Evolutionary conservation across 2,113 vertebrate genomes (phyloP), one percentile per base, ranked within the genome.

Genomic region (Natator depressus): DNA sequence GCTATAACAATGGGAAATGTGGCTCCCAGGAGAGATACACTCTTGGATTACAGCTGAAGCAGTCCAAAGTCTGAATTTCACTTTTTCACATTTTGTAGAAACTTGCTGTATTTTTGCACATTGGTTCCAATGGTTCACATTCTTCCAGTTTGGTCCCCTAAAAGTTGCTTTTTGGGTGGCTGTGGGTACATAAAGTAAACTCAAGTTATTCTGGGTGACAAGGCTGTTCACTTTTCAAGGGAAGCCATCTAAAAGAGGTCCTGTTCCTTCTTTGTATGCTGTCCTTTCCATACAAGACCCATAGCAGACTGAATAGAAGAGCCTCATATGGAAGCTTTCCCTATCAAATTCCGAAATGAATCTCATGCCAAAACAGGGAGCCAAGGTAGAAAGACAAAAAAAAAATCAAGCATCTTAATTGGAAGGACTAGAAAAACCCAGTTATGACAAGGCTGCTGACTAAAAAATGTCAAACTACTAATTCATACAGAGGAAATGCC

Each of bases 1-100:
- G 80, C 93, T 93, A 87, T 50, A 95, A 95, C 93, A 97, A 94
- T 93, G 97, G 96, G 96, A 97, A 97, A 94, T 53, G 86, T 95
- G 95, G 90, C 89, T 96, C 97, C 95, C 96, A 95, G 80, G 93
- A 95, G 82, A 93, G 91, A 89, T 38, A 91, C 82, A 90, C 78
- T 88, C 91, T 96, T 97, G 96, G 96, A 96, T 93, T 46, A 84
- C 2, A 62, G 94, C 94, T 93, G 93, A 96, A 96, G 91, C 83
- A 96, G 95, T 96, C 94, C 38, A 35, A 80, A 85, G 65, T 11
- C 78, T 87, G 90, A 89, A 96, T 96, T 95, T 84, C 95, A 95
- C 95, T 88, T 97, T 97, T 96, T 96, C 95, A 93, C 79, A 88
- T 97, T 97, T 92, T 93, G 90, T 31, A 92, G 83, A 55, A 53